phyloP scores from a whole-genome alignment of 2,113 vertebrate species.

The Narcine bancroftii region DNA sequence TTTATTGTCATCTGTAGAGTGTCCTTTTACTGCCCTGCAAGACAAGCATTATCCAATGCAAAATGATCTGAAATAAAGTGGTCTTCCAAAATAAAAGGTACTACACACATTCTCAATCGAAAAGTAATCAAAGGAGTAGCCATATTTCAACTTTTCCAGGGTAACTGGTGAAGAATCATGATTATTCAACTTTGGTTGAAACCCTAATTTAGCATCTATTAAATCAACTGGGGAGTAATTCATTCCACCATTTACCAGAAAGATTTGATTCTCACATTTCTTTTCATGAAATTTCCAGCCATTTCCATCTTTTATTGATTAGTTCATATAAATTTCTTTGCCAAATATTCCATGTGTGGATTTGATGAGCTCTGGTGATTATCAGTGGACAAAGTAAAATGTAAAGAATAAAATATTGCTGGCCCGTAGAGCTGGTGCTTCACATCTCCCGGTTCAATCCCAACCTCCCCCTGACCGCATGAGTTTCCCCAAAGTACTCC shows the following conservation, averaged over 20 bases:
- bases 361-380: background rate
- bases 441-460: no score
- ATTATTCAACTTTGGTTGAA: background rate
- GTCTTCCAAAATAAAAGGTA: background rate
- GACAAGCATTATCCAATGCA: background rate
- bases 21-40: background rate
- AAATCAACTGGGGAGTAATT: background rate
- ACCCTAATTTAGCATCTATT: background rate
- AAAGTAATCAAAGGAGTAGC: background rate
- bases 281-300: background rate
- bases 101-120: background rate
- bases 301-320: background rate
- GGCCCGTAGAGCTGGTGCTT: no score
- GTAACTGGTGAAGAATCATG: background rate
- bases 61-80: background rate
- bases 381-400: background rate
- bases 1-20: background rate
- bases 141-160: background rate
- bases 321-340: background rate
- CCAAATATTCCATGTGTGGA: background rate
- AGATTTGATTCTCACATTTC: background rate
- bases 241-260: background rate
- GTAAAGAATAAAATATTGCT: background rate
- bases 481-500: no score
- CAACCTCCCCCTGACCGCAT: no score